A percentile compares a stretch with the other conserved stretches of the same genome.
phyloP scores from a whole-genome alignment of 2,797 vertebrate genomes.

The Cetoscarus ocellatus region DNA sequence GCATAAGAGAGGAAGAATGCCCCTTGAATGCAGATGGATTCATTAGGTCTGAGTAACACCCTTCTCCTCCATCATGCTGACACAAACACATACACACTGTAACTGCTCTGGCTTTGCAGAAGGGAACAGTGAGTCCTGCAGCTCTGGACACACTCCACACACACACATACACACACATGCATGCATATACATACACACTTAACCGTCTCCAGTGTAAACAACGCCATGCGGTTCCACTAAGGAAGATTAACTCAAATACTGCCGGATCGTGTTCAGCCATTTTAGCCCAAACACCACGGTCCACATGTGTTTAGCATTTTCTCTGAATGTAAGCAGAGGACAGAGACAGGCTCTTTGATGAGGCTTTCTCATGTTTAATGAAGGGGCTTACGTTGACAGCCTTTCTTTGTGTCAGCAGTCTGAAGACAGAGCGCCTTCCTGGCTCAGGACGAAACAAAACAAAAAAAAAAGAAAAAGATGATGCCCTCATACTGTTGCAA shows the following conservation, averaged over 20 bases:
- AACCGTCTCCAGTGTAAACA: constrained; percentile 78
- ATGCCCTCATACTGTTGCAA: constrained; percentile 58
- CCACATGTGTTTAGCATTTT: constrained; percentile 82
- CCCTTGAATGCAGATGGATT: constrained; percentile 87
- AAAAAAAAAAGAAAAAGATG: not conserved
- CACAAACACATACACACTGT: constrained; percentile 76
- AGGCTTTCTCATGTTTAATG: constrained; percentile 69
- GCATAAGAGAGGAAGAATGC: constrained; percentile 75
- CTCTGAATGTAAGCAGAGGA: constrained; percentile 73
- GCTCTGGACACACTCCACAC: constrained; percentile 53
- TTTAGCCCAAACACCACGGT: constrained; percentile 76
- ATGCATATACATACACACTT: constrained; percentile 42
- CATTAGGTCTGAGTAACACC: constrained; percentile 85
- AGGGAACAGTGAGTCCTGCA: constrained; percentile 76
- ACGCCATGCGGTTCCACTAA: constrained; percentile 74
- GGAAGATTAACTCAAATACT: constrained; percentile 78
- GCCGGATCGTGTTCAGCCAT: constrained; percentile 74
- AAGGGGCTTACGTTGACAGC: constrained; percentile 58
- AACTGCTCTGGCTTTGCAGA: constrained; percentile 63
- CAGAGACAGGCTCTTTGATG: constrained; percentile 76
- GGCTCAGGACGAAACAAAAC: constrained; percentile 65
- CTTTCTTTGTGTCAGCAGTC: constrained; percentile 73
- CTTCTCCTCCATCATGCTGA: constrained; percentile 84
- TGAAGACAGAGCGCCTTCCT: constrained; percentile 63
- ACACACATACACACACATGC: constrained; percentile 40